Percentiles rank a stretch among this genome's conserved stretches.
Evolutionary conservation across 2,888 invertebrate genomes (phyloP).

Genomic region (Abscondita cerata): DNA sequence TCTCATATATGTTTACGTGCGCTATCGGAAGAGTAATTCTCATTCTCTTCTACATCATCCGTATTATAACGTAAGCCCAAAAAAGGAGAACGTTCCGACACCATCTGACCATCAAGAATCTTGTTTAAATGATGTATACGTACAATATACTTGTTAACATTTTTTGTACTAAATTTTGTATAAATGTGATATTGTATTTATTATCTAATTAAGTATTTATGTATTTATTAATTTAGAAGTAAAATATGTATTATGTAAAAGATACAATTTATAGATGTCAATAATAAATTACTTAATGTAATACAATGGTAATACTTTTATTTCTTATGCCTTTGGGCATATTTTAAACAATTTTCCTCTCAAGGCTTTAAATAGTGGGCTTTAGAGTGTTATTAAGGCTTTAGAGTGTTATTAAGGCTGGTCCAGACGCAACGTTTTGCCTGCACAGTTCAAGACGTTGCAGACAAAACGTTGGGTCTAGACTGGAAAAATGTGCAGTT

Average conservation of each 20-base stretch:
- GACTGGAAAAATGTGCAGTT: no score
- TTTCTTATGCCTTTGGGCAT: no score
- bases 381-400: no score
- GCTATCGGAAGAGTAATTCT: constrained; percentile 36
- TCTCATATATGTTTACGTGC: constrained; percentile 39
- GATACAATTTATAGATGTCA: no score
- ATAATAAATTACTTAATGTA: no score
- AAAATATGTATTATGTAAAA: background rate
- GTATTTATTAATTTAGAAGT: background rate
- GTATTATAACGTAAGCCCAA: constrained; percentile 38
- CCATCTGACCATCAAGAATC: constrained; percentile 10
- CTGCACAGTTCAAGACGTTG: no score
- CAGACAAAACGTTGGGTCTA: no score
- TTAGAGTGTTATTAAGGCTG: no score
- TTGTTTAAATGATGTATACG: constrained; percentile 12
- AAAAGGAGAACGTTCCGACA: constrained; percentile 26
- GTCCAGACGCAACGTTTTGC: no score
- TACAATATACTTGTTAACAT: constrained; percentile 16
- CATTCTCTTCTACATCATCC: constrained; percentile 24
- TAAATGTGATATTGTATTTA: constrained; percentile 1
- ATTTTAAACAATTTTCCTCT: no score
- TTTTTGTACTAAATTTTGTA: background rate
- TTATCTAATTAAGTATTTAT: constrained; percentile 2
- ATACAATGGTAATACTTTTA: no score
- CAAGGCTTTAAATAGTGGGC: no score